Evolutionary conservation across 2,113 vertebrate genomes (phyloP).

Genomic region (Pachycephala philippinensis): DNA sequence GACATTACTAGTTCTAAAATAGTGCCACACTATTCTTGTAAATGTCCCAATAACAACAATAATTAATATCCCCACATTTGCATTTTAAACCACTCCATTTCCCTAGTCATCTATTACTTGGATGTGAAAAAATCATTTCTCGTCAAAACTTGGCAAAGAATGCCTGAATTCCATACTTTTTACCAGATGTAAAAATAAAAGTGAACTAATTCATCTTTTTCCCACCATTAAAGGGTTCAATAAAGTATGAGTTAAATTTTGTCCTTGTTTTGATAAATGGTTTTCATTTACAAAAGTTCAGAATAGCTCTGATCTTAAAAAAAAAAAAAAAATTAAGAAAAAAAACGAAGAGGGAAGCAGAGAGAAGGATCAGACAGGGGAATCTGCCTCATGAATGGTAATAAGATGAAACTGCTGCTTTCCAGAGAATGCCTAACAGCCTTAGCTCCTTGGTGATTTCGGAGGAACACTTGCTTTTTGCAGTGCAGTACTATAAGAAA

Average conservation of each 20-base stretch:
- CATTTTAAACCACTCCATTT: constrained; percentile 53
- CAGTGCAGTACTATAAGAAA: accelerated
- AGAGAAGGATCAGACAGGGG: not conserved
- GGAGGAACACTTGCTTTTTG: not conserved
- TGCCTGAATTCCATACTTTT: constrained; percentile 53
- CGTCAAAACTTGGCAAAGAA: constrained; percentile 46
- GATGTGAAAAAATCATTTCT: constrained; percentile 37
- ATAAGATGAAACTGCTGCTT: not conserved
- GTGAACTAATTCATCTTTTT: not conserved
- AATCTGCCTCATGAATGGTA: not conserved
- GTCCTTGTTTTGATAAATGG: constrained; percentile 3
- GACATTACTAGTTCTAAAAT: constrained; percentile 13
- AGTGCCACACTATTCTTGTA: not conserved
- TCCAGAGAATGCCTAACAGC: not conserved
- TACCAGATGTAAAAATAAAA: constrained; percentile 61
- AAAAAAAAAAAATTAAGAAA: not conserved
- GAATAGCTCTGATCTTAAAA: not conserved
- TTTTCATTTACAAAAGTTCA: not conserved
- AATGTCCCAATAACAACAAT: constrained; percentile 47
- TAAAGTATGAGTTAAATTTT: constrained; percentile 29
- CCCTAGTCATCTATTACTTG: constrained; percentile 37
- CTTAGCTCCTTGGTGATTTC: not conserved
- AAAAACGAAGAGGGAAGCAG: too few species aligned
- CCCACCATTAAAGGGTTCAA: not conserved
- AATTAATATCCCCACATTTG: constrained; percentile 47